phyloP scores from a whole-genome alignment of 2,797 vertebrate genomes.

The Myotis vivesi region DNA sequence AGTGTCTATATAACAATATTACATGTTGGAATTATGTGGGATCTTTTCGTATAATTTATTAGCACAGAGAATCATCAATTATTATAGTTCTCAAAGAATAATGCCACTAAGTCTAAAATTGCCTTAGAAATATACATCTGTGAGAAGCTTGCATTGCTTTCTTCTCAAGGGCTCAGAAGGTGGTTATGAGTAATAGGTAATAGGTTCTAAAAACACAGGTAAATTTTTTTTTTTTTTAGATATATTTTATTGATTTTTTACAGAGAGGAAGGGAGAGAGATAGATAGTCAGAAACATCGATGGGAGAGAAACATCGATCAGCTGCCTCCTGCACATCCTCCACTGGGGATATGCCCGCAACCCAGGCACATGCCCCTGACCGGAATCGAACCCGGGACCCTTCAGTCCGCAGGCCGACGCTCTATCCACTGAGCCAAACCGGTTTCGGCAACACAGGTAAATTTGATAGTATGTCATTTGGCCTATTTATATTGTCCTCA shows the following conservation, averaged over 20 bases:
- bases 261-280: too few species aligned
- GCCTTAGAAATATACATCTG: neutral
- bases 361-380: too few species aligned
- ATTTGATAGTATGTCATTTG: neutral
- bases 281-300: too few species aligned
- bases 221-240: too few species aligned
- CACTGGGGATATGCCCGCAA: too few species aligned
- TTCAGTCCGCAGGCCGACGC: too few species aligned
- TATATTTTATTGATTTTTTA: too few species aligned
- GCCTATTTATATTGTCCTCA: slow-evolving; percentile 32
- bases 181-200: neutral
- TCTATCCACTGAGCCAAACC: too few species aligned
- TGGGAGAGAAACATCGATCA: too few species aligned
- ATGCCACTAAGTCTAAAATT: neutral
- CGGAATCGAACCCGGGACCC: too few species aligned
- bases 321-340: too few species aligned
- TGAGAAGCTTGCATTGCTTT: neutral
- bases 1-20: neutral
- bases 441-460: neutral
- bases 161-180: neutral
- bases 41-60: neutral
- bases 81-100: neutral
- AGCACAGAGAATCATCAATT: neutral
- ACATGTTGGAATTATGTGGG: neutral
- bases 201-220: neutral